Base-by-base conservation (phyloP, 30 jellyfish, hydroid and myxozoan genomes). In the Nemopilema nomurai region DNA sequence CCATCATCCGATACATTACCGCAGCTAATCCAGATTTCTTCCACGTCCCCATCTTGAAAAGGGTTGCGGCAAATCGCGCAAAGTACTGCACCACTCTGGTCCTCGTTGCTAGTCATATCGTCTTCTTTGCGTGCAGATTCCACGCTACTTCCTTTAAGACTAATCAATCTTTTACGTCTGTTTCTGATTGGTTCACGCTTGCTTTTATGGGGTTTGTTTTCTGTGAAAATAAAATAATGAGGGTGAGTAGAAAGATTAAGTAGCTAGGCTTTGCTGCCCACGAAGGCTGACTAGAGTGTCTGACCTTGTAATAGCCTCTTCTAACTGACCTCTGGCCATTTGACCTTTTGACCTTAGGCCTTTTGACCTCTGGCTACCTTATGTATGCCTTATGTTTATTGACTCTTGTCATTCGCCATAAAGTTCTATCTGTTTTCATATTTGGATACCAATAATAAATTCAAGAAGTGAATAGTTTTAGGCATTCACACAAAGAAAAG, bases 11-110 rank as follows among this genome's bases (percentile, higher is more conserved):
- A 22, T 33, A 73, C 33, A 16, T n/a, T 66, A 18, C 83, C 83
- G 24, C 83, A 73, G 83, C 83, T 73, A 16, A 73, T 73, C 83
- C 83, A 73, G 19, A 25, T 66, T 41, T 73, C 69, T 69, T 16
- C 69, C 69, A 17, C 83, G 4, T 73, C 51, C 17, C 51, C 83
- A 30, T 32, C 64, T 30, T 8, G n/a, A 18, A 8, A 30, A 25
- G 69, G 70, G 21, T 31, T 31, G 41, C 68, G 69, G 33, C 83
- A 73, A 1, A 73, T 73, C 4, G 83, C 49, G 41, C 83, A 73
- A 28, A 41, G 33, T 9, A 28, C 83, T 0, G 30, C 83, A 31
- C 33, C 68, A 41, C 51, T 41, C 13, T 41, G 57, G 57, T 41
- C 13, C 9, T 41, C 57, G 57, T 41, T 41, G 57, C 9, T n/a